Percentiles rank a stretch among this genome's conserved stretches.
These are phyloP conservation scores for Caracal caracal DNA, from an alignment of 2,113 vertebrate species.

Conservation along the genomic window DNA sequence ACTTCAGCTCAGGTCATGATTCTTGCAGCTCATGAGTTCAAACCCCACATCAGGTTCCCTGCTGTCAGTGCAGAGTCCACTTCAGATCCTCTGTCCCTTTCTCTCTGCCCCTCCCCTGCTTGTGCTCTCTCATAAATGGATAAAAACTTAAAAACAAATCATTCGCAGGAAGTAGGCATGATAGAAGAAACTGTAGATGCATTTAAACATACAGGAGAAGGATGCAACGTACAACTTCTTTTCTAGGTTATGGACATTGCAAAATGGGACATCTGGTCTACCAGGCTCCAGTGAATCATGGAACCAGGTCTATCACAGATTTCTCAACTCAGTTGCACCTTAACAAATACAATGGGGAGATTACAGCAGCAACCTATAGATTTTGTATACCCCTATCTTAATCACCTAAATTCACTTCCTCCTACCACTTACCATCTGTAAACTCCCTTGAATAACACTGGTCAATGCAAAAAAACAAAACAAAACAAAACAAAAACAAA, in stretches of 20 bases:
- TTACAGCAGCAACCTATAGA: background rate
- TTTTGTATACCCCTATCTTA: background rate
- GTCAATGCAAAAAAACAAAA: background rate
- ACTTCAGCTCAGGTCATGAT: too few species aligned
- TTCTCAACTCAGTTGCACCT: background rate
- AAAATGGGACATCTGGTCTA: background rate
- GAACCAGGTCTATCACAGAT: background rate
- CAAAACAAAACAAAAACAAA: background rate
- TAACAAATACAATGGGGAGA: background rate
- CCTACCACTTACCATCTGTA: background rate
- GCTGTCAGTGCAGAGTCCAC: too few species aligned
- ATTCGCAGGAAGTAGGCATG: background rate
- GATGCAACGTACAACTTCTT: background rate
- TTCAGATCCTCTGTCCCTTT: too few species aligned
- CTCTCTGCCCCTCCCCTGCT: too few species aligned
- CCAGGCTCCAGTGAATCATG: background rate
- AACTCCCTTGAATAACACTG: background rate
- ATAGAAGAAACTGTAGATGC: background rate
- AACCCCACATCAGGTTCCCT: too few species aligned
- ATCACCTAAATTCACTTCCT: background rate
- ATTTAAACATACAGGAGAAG: background rate
- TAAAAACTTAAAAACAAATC: background rate
- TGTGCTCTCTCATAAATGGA: too few species aligned
- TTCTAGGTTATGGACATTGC: background rate
- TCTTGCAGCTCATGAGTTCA: too few species aligned